phyloP scores from a whole-genome alignment of 2,888 invertebrate genomes.

The Drosophila melanosoma region DNA sequence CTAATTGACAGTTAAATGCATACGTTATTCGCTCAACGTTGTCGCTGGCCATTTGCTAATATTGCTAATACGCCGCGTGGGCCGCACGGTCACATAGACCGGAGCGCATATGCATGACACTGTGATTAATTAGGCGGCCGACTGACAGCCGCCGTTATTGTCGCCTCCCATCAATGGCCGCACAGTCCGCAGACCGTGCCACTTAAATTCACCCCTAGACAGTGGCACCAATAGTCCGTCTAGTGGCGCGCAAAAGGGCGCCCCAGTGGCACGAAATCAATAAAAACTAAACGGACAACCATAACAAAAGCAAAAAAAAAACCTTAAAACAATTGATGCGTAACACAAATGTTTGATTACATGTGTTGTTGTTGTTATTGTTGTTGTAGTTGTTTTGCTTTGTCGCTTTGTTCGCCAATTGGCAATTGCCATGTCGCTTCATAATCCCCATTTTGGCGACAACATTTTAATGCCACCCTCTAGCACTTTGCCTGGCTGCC shows the following conservation, averaged over 20 bases:
- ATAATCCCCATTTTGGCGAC: conserved; percentile 53
- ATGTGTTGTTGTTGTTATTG: conserved; percentile 36
- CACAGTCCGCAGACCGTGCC: conserved; percentile 19
- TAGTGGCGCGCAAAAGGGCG: conserved; percentile 64
- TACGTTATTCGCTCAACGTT: conserved; percentile 47
- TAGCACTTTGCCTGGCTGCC: background rate
- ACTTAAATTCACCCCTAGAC: conserved; percentile 41
- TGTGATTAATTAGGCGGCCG: conserved; percentile 75
- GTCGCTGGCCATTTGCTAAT: conserved; percentile 40
- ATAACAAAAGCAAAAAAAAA: conserved; percentile 30
- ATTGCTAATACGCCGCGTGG: conserved; percentile 79
- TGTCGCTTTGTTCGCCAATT: conserved; percentile 54
- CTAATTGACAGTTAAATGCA: conserved; percentile 79
- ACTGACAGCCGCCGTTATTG: conserved; percentile 50
- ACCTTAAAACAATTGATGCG: conserved; percentile 60
- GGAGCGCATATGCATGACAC: conserved; percentile 69
- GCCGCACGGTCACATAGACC: conserved; percentile 53
- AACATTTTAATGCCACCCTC: conserved; percentile 52
- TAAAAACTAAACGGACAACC: conserved; percentile 57
- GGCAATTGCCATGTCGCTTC: conserved; percentile 69
- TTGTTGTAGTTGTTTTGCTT: conserved; percentile 23
- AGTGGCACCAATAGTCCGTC: conserved; percentile 20
- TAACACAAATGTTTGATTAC: conserved; percentile 67
- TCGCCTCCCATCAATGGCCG: conserved; percentile 56
- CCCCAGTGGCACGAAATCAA: conserved; percentile 72